These are phyloP conservation scores for Trichoplusia ni DNA, from an alignment of 1,140 invertebrate species.

Conservation along the genomic window DNA sequence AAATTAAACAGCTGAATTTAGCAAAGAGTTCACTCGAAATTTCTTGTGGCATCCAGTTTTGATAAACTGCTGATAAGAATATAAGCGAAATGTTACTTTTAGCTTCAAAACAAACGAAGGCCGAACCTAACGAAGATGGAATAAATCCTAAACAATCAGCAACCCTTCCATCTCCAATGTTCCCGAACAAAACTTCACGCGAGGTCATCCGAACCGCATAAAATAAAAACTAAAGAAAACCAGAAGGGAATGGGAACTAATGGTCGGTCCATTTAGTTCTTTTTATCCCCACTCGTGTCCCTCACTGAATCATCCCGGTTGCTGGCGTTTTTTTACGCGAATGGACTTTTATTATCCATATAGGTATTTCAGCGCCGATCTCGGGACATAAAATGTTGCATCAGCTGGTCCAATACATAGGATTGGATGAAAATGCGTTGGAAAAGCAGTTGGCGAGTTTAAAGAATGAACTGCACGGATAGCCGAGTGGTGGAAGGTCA, in stretches of 20 bases:
- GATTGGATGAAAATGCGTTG: too few species aligned
- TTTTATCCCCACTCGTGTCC: constrained; percentile 27
- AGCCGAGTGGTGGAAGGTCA: too few species aligned
- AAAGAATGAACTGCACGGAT: too few species aligned
- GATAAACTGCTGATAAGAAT: too few species aligned
- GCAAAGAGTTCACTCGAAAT: too few species aligned
- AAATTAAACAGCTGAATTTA: too few species aligned
- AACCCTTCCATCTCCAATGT: neutral
- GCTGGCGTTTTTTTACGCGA: constrained; percentile 24
- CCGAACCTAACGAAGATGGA: neutral
- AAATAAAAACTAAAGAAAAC: constrained; percentile 52
- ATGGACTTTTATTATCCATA: constrained; percentile 31
- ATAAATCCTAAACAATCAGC: neutral
- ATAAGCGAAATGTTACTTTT: too few species aligned
- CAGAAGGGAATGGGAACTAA: constrained; percentile 48
- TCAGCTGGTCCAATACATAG: constrained; percentile 21
- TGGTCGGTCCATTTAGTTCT: constrained; percentile 38
- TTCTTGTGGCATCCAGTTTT: too few species aligned
- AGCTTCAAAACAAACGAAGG: too few species aligned
- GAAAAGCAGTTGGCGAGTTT: too few species aligned
- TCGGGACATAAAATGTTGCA: constrained; percentile 13
- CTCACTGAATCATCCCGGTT: constrained; percentile 23
- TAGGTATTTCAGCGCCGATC: constrained; percentile 25
- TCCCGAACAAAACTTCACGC: constrained; percentile 12
- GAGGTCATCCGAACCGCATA: constrained; percentile 25